These are phyloP conservation scores for Lapara coniferarum DNA, from an alignment of 2,888 invertebrate genomes.

Conservation along the genomic window DNA sequence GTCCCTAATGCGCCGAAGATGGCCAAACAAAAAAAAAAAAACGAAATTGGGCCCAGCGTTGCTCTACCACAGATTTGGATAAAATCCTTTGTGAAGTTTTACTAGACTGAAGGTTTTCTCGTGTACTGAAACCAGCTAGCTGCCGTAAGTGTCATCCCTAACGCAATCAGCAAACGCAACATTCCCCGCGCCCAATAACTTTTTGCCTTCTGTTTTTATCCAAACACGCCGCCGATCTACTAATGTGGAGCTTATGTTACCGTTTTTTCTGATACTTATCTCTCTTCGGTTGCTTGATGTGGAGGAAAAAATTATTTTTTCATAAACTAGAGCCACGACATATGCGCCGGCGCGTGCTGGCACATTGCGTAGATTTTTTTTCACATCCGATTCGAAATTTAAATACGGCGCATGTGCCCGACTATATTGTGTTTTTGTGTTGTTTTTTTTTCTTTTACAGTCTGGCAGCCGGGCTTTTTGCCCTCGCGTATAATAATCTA, in stretches of 20 bases:
- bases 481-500: constrained; percentile 49
- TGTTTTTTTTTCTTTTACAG: constrained; percentile 58
- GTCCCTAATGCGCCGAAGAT: too few species aligned
- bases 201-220: constrained; percentile 73
- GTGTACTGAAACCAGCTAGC: not conserved
- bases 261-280: constrained; percentile 75
- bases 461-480: constrained; percentile 52
- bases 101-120: not conserved
- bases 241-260: constrained; percentile 82
- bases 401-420: constrained; percentile 68
- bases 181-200: constrained; percentile 56
- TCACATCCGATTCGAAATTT: constrained; percentile 80
- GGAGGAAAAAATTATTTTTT: constrained; percentile 70
- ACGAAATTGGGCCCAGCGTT: too few species aligned
- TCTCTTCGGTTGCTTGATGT: constrained; percentile 71
- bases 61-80: too few species aligned
- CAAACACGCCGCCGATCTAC: constrained; percentile 46
- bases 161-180: constrained; percentile 51
- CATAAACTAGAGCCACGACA: constrained; percentile 49
- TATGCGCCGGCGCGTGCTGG: constrained; percentile 78
- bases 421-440: constrained; percentile 64
- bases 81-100: not conserved
- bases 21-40: too few species aligned
- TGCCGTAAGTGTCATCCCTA: constrained; percentile 27
- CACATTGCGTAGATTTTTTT: constrained; percentile 81